Evolutionary conservation across 1,140 invertebrate species (phyloP).

Genomic region (Campoletis sonorensis): DNA sequence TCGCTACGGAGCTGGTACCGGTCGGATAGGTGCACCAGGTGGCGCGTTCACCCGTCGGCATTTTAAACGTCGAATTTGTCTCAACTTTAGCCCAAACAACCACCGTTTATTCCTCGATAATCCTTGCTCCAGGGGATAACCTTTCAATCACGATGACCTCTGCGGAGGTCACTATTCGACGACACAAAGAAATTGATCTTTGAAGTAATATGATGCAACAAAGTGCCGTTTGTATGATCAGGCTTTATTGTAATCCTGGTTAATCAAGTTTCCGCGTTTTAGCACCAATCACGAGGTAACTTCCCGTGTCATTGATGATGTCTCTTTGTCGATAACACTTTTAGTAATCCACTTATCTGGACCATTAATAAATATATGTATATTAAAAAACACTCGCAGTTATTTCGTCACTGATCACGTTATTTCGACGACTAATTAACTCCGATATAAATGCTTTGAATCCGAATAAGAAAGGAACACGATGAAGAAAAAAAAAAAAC

Average conservation of each 20-base stretch:
- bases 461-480: not conserved
- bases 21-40: not conserved
- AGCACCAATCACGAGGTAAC: not conserved
- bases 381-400: too few relatives aligned
- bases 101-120: not conserved
- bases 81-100: not conserved
- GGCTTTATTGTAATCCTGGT: not conserved
- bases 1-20: constrained; percentile 39
- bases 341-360: constrained; percentile 24
- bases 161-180: too few relatives aligned
- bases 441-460: too few relatives aligned
- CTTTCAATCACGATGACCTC: too few relatives aligned
- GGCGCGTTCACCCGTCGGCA: constrained; percentile 25
- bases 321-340: not conserved
- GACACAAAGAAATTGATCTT: too few relatives aligned
- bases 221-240: too few relatives aligned
- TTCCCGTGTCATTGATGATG: not conserved
- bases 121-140: not conserved
- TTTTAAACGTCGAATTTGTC: not conserved
- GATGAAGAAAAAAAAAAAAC: too few relatives aligned
- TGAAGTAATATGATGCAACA: too few relatives aligned
- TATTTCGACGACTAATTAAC: too few relatives aligned
- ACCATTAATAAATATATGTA: too few relatives aligned
- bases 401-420: too few relatives aligned
- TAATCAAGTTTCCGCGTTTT: not conserved